phyloP scores from a whole-genome alignment of 2,888 invertebrate species.

The Strigamia crassipes region DNA sequence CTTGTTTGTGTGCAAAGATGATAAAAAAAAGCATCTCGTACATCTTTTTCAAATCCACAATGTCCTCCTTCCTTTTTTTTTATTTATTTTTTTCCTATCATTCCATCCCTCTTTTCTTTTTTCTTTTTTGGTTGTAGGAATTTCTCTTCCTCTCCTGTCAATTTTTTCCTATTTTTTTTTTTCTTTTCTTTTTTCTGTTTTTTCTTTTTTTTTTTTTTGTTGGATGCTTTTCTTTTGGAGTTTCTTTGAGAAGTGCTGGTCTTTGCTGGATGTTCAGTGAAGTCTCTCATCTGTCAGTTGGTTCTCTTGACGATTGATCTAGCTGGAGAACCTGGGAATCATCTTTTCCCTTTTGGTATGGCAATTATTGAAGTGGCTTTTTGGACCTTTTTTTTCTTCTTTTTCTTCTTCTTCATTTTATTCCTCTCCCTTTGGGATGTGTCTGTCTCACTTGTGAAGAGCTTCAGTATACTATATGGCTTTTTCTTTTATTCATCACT shows the following conservation, averaged over 20 bases:
- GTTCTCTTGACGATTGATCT: constrained; percentile 31
- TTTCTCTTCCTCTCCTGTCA: constrained; percentile 9
- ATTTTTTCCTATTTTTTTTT: background rate
- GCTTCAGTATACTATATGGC: background rate
- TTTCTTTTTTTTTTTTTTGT: background rate
- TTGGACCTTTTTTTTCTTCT: constrained; percentile 21
- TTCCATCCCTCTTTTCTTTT: background rate
- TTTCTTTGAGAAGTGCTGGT: constrained; percentile 29
- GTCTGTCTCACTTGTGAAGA: constrained; percentile 3
- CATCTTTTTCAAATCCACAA: constrained; percentile 32
- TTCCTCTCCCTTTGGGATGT: background rate
- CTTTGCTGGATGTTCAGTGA: constrained; percentile 10
- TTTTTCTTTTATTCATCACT: constrained; percentile 29
- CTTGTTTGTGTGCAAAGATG: constrained; percentile 34
- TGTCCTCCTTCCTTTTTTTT: background rate
- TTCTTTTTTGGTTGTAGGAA: background rate
- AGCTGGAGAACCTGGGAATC: constrained; percentile 8
- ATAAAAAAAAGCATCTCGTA: constrained; percentile 17
- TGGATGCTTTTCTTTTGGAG: background rate
- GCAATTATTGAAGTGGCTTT: constrained; percentile 35
- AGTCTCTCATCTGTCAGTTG: constrained; percentile 13
- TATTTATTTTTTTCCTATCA: background rate
- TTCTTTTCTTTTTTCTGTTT: background rate
- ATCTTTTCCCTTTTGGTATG: constrained; percentile 22
- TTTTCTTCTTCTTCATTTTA: background rate